Conservation (phyloP, 2,888 invertebrate genomes). For the Gonocerus acuteangulatus region DNA sequence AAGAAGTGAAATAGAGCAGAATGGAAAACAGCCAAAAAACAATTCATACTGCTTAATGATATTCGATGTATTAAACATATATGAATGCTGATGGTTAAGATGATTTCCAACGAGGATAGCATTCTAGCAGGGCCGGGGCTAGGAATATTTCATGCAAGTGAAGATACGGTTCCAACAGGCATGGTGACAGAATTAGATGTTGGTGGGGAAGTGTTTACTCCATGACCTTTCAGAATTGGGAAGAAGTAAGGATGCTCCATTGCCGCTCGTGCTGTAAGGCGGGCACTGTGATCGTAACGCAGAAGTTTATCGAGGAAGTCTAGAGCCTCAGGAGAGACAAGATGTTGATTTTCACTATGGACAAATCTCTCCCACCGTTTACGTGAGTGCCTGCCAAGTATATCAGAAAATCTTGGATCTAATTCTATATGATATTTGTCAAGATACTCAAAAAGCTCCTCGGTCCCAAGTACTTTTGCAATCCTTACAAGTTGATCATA, state of each 20-base stretch:
- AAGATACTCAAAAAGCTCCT: conserved; percentile 98
- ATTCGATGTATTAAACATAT: conserved; percentile 28
- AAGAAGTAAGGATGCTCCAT: conserved; percentile 99
- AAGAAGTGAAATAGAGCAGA: conserved; percentile 16
- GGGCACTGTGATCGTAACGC: conserved; percentile 96
- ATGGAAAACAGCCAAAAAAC: conserved; percentile 23
- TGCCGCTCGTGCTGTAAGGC: conserved; percentile 96
- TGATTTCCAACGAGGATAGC: conserved; percentile 7
- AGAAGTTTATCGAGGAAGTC: conserved; percentile 98
- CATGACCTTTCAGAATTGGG: conserved; percentile 27
- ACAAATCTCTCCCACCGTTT: conserved; percentile 99
- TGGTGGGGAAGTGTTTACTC: conserved; percentile 17
- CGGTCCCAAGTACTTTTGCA: conserved; percentile 98
- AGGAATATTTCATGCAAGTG: conserved; percentile 22
- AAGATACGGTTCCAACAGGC: conserved; percentile 25
- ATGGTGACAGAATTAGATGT: conserved; percentile 24
- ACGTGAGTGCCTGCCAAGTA: conserved; percentile 92
- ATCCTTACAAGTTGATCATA: conserved; percentile 99
- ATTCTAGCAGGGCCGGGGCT: conserved; percentile 17
- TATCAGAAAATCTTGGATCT: conserved; percentile 98
- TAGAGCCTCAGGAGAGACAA: conserved; percentile 95
- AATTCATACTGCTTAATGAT: conserved; percentile 28
- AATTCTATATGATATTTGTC: conserved; percentile 99
- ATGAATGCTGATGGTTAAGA: conserved; percentile 21
- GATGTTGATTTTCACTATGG: conserved; percentile 97